Conservation (phyloP, 2,888 invertebrate genomes). For the Melanophora roralis region DNA sequence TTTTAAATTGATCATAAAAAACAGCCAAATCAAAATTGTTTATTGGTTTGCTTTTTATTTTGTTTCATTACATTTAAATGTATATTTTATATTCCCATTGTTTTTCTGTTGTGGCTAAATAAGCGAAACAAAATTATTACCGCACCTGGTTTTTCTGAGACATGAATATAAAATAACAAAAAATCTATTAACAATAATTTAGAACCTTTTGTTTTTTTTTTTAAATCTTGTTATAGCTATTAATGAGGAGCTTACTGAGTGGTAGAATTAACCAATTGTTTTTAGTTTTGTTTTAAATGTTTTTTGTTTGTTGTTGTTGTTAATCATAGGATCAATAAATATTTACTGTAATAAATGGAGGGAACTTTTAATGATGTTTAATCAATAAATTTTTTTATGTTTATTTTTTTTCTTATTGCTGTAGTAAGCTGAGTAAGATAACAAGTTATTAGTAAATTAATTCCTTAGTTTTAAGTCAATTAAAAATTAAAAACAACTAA, state of each 20-base stretch:
- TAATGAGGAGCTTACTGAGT: slow-evolving; percentile 2
- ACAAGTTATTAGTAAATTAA: no score
- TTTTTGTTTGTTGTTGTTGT: neutral
- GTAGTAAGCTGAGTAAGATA: no score
- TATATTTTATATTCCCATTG: slow-evolving; percentile 40
- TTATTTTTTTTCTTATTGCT: no score
- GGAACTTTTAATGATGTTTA: no score
- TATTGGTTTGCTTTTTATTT: neutral
- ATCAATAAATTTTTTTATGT: no score
- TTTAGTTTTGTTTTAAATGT: neutral
- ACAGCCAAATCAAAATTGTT: slow-evolving; percentile 3
- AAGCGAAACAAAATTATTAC: slow-evolving; percentile 29
- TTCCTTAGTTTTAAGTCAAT: no score
- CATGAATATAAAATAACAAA: slow-evolving; percentile 18
- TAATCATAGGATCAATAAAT: neutral
- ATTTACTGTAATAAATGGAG: no score
- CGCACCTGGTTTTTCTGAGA: slow-evolving; percentile 54
- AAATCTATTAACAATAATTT: slow-evolving; percentile 10
- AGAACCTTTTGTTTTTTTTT: slow-evolving; percentile 18
- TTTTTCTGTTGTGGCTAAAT: neutral
- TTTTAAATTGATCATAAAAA: slow-evolving; percentile 34
- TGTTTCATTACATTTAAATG: neutral
- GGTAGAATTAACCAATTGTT: neutral
- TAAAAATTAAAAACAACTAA: no score
- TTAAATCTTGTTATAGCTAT: no score